Percentiles rank a stretch among this genome's conserved stretches.
These are phyloP conservation scores for Chlamydotis undulata DNA, from an alignment of 2,113 vertebrate species.

Conservation along the genomic window DNA sequence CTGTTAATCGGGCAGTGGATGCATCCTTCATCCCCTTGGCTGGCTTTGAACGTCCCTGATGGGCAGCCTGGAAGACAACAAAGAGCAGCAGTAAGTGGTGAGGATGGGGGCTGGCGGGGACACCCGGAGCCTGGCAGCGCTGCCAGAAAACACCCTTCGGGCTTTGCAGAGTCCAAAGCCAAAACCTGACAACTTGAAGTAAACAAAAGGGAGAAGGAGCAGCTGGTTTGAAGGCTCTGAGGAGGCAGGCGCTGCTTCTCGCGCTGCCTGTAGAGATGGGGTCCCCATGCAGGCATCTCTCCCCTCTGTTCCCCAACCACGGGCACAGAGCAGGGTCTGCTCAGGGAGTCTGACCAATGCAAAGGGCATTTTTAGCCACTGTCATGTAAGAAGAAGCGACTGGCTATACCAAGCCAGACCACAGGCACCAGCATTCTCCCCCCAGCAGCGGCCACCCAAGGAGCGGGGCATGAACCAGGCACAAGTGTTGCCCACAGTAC, in stretches of 20 bases:
- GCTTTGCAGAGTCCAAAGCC: background rate
- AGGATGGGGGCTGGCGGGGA: background rate
- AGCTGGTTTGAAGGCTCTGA: background rate
- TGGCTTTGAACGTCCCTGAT: conserved; percentile 88
- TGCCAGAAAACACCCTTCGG: background rate
- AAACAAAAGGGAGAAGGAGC: background rate
- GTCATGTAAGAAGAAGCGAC: accelerated
- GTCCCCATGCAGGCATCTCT: too few species aligned
- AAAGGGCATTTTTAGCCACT: background rate
- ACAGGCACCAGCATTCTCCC: accelerated
- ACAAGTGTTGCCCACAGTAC: accelerated
- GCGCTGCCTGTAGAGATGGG: background rate
- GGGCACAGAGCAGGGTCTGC: background rate
- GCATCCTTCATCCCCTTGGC: conserved; percentile 89
- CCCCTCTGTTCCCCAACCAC: accelerated
- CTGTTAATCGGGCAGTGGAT: conserved; percentile 91
- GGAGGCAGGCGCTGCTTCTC: background rate
- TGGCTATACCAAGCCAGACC: background rate
- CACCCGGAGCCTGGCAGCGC: background rate
- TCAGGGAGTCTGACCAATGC: too few species aligned
- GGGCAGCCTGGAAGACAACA: conserved; percentile 82
- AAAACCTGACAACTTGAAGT: background rate
- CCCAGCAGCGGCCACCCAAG: background rate
- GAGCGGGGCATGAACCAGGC: background rate
- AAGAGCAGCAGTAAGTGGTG: background rate